Evolutionary conservation across 1,140 invertebrate genomes (phyloP), one percentile per base, ranked within the genome.

Genomic region (Drosophila triauraria): DNA sequence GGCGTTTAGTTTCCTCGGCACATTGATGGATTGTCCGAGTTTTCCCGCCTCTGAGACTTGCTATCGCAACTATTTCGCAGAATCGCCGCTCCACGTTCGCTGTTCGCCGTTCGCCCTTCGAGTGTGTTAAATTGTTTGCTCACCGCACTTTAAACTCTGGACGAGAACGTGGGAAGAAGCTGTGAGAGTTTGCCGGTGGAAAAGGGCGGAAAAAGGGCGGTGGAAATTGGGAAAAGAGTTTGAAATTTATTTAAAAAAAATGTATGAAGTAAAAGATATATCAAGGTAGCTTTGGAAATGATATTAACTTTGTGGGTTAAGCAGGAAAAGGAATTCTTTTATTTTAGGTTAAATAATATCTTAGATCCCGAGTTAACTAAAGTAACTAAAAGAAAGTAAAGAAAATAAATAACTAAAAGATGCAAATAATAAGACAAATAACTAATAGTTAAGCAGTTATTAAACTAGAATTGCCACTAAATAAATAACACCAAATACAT

Each of bases 51-150:
- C 42, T 51, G 12, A 62, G 15, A 44, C 20, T 25, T 67, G 30
- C 30, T 9, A 44, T 25, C 30, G 25, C 30, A 20, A 46, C 20
- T 62, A 15, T 40, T 64, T 50, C 40, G 50, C 13, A 47, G 54
- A 56, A 38, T 17, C n/a, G 15, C 17, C n/a, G 43, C 46, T 72
- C 50, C 27, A 5, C 6, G 27, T 30, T 17, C n/a, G 15, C 17
- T 13, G 43, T 46, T 72, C 20, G 20, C 27, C 6, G 27, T 30
- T 17, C n/a, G 15, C 17, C n/a, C 38, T 46, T 72, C 50, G 53
- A 87, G 83, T 86, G 84, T 78, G 85, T 80, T 80, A 83, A 88
- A 88, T 84, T 68, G 84, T 80, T 78, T 64, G 71, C 30, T 60
- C 51, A 82, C 68, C 82, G 43, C 82, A 74, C 70, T 77, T 63